Conservation (phyloP, 2,888 invertebrate genomes). For the Plebejus argus region DNA sequence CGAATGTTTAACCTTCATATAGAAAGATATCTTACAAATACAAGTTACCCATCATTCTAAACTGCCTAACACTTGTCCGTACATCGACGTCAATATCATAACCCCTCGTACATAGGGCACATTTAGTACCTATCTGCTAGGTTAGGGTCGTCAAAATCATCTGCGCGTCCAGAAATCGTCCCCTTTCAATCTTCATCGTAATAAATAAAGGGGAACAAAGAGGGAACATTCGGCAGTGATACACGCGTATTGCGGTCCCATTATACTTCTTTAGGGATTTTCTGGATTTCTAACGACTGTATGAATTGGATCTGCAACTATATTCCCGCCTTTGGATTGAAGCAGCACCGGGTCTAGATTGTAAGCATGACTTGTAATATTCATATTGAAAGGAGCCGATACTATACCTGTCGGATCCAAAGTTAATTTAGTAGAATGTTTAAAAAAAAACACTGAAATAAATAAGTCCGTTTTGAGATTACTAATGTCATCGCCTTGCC, state of each 20-base stretch:
- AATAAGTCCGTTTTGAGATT: no score
- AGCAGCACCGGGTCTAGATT: slow-evolving; percentile 44
- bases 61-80: not conserved
- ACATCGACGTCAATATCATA: slow-evolving; percentile 17
- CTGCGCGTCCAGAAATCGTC: slow-evolving; percentile 61
- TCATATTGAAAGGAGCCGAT: not conserved
- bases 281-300: slow-evolving; percentile 10
- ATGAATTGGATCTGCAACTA: not conserved
- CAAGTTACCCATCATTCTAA: not conserved
- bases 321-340: not conserved
- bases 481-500: no score
- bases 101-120: slow-evolving; percentile 37
- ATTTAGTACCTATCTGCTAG: slow-evolving; percentile 46
- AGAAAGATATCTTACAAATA: not conserved
- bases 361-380: not conserved
- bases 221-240: slow-evolving; percentile 44
- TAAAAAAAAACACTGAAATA: no score
- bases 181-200: slow-evolving; percentile 78
- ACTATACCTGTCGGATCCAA: no score
- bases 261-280: slow-evolving; percentile 11
- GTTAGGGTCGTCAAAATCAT: slow-evolving; percentile 61
- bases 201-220: slow-evolving; percentile 79
- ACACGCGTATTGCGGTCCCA: slow-evolving; percentile 21
- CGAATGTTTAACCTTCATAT: not conserved
- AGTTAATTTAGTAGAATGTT: no score